Conservation (phyloP, 2,797 vertebrate species). For the Microcaecilia unicolor region DNA sequence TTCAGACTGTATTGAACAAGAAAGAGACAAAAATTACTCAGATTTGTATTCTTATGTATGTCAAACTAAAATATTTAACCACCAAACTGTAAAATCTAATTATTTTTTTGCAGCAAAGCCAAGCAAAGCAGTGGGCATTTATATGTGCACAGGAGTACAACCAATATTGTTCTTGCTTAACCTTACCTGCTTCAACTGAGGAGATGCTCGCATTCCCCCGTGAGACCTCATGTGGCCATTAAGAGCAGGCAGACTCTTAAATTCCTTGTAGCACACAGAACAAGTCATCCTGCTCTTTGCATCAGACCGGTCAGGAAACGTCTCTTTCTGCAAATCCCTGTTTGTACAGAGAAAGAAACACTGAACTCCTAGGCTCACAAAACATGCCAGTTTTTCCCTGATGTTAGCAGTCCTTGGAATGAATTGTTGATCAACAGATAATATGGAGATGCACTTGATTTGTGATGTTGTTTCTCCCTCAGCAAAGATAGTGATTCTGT, state of each 20-base stretch:
- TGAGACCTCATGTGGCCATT: constrained; percentile 91
- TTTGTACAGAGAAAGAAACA: constrained; percentile 14
- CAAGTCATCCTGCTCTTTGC: constrained; percentile 68
- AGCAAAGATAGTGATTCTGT: too few species aligned
- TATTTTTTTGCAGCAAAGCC: constrained; percentile 34
- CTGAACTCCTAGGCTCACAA: constrained; percentile 12
- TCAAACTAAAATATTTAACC: too few species aligned
- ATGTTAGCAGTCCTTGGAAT: background rate
- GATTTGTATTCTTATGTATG: background rate
- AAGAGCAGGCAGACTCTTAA: constrained; percentile 85
- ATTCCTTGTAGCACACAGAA: constrained; percentile 76
- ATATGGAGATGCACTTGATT: too few species aligned
- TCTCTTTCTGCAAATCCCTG: constrained; percentile 47
- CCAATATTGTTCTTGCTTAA: too few species aligned
- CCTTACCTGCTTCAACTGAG: constrained; percentile 63
- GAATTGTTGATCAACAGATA: too few species aligned
- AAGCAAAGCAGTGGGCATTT: too few species aligned
- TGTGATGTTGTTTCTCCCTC: too few species aligned
- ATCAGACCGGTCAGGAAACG: constrained; percentile 49
- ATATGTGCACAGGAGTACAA: too few species aligned
- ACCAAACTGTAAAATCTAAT: too few species aligned
- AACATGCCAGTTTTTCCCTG: background rate
- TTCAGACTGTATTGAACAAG: background rate
- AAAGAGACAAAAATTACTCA: constrained; percentile 4
- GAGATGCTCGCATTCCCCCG: constrained; percentile 65